A percentile compares a stretch with the other conserved stretches of the same genome.
Conservation (phyloP, 2,888 invertebrate genomes). For the Dorcus hopei region DNA sequence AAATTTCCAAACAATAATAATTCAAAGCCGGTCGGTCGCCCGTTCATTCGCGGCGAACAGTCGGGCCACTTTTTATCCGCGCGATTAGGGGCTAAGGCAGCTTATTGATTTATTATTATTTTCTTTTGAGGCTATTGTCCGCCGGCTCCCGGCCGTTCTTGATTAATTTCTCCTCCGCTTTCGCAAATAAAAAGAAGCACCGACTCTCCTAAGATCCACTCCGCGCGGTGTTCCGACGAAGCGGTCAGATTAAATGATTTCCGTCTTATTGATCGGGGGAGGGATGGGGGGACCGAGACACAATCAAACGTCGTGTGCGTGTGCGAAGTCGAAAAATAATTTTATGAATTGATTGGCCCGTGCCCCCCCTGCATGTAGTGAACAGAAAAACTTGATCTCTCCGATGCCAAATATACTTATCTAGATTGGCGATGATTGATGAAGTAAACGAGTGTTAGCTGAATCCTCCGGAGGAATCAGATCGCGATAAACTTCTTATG, state of each 20-base stretch:
- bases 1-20: too few relatives aligned
- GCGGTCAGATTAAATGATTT: background rate
- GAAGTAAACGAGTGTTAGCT: constrained; percentile 5
- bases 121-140: constrained; percentile 29
- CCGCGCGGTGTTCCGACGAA: background rate
- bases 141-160: constrained; percentile 24
- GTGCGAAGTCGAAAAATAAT: too few relatives aligned
- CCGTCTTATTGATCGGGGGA: background rate
- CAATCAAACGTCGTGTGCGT: too few relatives aligned
- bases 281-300: too few relatives aligned
- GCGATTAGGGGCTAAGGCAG: constrained; percentile 18
- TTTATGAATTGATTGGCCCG: too few relatives aligned
- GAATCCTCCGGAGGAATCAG: constrained; percentile 7
- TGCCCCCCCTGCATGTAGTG: too few relatives aligned
- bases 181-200: background rate
- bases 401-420: constrained; percentile 9
- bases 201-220: background rate
- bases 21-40: too few relatives aligned
- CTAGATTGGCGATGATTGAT: constrained; percentile 12
- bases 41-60: too few relatives aligned
- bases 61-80: too few relatives aligned
- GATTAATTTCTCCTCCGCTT: constrained; percentile 28
- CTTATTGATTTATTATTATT: constrained; percentile 36
- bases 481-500: constrained; percentile 13
- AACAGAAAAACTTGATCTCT: constrained; percentile 2